Percentiles rank a stretch among this genome's conserved stretches.
Evolutionary conservation across 2,113 vertebrate genomes (phyloP).

Genomic region (Prionailurus viverrinus): DNA sequence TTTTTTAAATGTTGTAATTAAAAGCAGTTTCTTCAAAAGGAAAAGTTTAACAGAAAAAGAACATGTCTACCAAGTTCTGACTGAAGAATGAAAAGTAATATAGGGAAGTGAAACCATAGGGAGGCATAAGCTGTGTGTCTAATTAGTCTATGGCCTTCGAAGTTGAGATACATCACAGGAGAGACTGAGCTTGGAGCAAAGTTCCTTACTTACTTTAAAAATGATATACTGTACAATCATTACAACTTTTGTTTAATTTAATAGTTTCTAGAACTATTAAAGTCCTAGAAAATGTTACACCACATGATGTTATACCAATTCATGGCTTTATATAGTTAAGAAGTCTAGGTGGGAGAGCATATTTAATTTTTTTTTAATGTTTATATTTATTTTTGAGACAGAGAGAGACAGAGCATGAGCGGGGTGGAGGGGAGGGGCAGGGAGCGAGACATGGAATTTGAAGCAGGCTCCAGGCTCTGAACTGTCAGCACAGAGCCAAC

Average conservation of each 20-base stretch:
- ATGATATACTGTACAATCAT: background rate
- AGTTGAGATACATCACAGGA: background rate
- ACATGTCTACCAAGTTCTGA: conserved; percentile 28
- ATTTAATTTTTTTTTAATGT: too few species aligned
- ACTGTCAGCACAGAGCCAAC: too few species aligned
- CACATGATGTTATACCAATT: background rate
- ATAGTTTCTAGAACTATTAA: too few species aligned
- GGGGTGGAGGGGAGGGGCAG: background rate
- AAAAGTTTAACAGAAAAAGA: conserved; percentile 60
- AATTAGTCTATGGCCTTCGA: conserved; percentile 24
- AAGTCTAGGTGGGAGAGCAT: background rate
- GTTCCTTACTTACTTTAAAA: background rate
- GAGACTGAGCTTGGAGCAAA: background rate
- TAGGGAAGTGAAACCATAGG: background rate
- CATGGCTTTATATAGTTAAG: background rate
- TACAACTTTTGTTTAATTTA: too few species aligned
- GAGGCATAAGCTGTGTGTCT: background rate
- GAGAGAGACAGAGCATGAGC: too few species aligned
- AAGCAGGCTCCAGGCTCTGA: too few species aligned
- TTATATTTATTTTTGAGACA: too few species aligned
- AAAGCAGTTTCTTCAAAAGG: conserved; percentile 62
- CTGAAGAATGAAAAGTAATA: background rate
- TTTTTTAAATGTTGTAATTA: conserved; percentile 38
- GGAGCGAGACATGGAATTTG: too few species aligned
- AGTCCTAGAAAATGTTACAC: conserved; percentile 3